Percentiles rank a stretch among this genome's conserved stretches.
phyloP scores from a whole-genome alignment of 2,113 vertebrate species.

The Empidonax alnorum region DNA sequence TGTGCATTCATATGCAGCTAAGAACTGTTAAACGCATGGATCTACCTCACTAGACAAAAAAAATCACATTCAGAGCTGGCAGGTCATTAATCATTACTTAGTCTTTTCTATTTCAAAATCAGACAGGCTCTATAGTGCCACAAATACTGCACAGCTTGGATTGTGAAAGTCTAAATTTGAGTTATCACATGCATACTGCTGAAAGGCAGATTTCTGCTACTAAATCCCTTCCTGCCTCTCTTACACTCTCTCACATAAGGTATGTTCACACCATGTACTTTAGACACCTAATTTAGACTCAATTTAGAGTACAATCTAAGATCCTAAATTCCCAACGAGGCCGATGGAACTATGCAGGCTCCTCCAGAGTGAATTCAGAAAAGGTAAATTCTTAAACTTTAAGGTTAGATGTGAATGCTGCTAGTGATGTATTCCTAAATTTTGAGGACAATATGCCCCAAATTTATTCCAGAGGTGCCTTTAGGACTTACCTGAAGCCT shows the following conservation, averaged over 20 bases:
- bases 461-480: neutral
- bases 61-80: neutral
- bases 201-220: neutral
- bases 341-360: neutral
- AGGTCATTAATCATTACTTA: neutral
- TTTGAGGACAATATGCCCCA: neutral
- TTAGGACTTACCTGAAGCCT: neutral
- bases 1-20: neutral
- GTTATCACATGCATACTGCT: neutral
- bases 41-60: neutral
- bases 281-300: neutral
- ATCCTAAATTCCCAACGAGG: neutral
- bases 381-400: slow-evolving; percentile 13
- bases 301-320: neutral
- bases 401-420: neutral
- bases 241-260: neutral
- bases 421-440: neutral
- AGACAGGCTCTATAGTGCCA: neutral
- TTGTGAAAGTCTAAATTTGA: neutral
- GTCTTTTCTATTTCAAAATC: neutral
- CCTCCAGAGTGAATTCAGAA: slow-evolving; percentile 6
- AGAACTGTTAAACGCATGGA: neutral
- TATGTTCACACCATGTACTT: neutral
- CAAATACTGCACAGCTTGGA: neutral
- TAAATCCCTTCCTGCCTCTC: neutral